Evolutionary conservation across 2,113 vertebrate genomes (phyloP), one percentile per base, ranked within the genome.

Genomic region (Myodes glareolus): DNA sequence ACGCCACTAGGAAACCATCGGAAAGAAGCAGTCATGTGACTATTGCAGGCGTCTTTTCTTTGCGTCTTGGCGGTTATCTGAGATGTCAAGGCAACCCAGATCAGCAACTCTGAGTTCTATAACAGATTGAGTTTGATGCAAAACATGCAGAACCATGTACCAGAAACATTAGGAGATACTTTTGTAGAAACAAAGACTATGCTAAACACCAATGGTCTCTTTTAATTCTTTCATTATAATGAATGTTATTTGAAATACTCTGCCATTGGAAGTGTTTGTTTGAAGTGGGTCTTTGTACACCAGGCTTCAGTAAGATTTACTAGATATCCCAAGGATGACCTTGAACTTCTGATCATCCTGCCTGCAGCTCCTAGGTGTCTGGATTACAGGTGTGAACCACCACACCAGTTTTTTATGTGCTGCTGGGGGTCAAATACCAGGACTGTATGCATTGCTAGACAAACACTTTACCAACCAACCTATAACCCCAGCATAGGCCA

Each of bases 1-100:
- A 99, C 10, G 99, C 99, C 95, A 99, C 99, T 99, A 97, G 73
- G 5, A 97, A 96, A 94, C 58, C 42, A 63, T 27, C 39, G 27
- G 1, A 31, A 77, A 45, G 92, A 0, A 96, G 36, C 4, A 63
- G 1, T 7, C 45, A 47, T 88, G 23, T 96, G 78, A 73, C 25
- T 84, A n/a, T 27, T 73, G 17, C 68, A 36, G 25, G 55, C 90
- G 42, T 86, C 63, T 90, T 90, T 88, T 31, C 86, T 93, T 91
- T 68, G 70, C 27, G 45, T 55, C 68, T 94, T 95, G 93, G 42
- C 75, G 76, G 2, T 93, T 65, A 85, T 77, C 39, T 16, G 31
- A 58, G 39, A 52, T 45, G 82, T 80, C 63, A 68, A 67, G 31
- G 61, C 47, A 80, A 91, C 58, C 25, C 68, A 39, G 88, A 75